Base-by-base conservation (phyloP, 2,888 invertebrate species). In the Tortrix viridana region DNA sequence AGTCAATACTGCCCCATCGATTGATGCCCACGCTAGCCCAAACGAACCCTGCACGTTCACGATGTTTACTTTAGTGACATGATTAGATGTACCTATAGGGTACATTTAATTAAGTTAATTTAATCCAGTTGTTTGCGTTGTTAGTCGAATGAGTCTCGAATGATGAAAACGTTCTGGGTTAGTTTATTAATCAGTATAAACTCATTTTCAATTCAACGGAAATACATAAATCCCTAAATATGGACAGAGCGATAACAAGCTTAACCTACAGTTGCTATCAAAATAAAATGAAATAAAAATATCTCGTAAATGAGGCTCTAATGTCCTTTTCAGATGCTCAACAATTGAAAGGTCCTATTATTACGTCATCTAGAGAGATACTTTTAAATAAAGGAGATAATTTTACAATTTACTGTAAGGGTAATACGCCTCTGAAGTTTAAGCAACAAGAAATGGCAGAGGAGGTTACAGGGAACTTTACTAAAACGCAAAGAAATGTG, bases 301-400 rank as follows among this genome's bases (percentile, higher is more conserved):
- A 16, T 32, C 14, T 41, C 58, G 46, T 63, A 54, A 55, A 48
- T 26, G 47, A 41, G 43, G 59, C 57, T 41, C 50, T 68, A 66
- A 80, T 82, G 65, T 80, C 74, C 70, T 82, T 89, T 89, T 84
- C 91, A 91, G 91, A 88, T 86, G 70, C 72, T 65, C 79, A 77
- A 75, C 77, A 75, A 73, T 67, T 69, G 22, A 74, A 76, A 58
- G 89, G 89, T 63, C 90, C 91, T 19, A 74, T 84, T 64, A 84
- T 90, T 69, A 75, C 66, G 65, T 84, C 86, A 67, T 73, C 76
- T 69, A 67, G 71, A 74, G 89, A 91, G 79, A 77, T 88, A 60
- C 77, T 80, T 68, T 82, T 92, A 73, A 77, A 85, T 74, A 80
- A 79, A 60, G 89, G 88, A 58, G 79, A 88, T 81, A 90, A 90